A percentile compares a stretch with the other conserved stretches of the same genome.
Conservation (phyloP, 2,113 vertebrate genomes). For the Isichthys henryi region DNA sequence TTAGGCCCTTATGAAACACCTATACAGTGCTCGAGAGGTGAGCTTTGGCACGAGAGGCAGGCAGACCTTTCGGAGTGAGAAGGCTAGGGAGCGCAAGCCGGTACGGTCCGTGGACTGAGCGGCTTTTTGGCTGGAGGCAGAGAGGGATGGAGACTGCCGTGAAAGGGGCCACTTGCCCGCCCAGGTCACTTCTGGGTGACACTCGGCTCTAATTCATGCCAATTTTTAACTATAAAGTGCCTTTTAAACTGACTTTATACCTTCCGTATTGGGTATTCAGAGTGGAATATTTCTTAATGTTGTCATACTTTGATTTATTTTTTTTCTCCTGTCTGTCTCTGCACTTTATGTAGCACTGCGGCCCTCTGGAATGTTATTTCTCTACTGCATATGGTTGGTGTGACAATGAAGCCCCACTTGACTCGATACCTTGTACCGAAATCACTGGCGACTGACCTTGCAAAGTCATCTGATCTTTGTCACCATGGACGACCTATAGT, state of each 20-base stretch:
- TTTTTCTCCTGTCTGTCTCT: neutral
- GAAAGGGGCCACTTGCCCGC: neutral
- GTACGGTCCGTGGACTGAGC: conserved; percentile 75
- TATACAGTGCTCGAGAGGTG: conserved; percentile 65
- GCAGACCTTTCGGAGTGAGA: conserved; percentile 73
- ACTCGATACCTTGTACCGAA: neutral
- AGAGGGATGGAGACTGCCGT: neutral
- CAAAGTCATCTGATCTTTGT: neutral
- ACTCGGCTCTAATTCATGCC: neutral
- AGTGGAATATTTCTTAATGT: neutral
- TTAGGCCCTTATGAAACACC: conserved; percentile 45
- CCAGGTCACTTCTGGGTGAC: neutral
- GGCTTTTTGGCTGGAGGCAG: conserved; percentile 71
- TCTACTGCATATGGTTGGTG: neutral
- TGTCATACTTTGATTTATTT: neutral
- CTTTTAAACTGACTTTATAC: neutral
- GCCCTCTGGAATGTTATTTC: too few species aligned
- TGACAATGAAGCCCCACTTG: neutral
- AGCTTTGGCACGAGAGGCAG: neutral
- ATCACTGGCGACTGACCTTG: neutral
- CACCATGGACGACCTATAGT: neutral
- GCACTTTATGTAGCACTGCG: neutral
- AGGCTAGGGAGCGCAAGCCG: conserved; percentile 68
- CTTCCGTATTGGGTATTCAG: neutral
- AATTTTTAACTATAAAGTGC: neutral